A percentile compares a stretch with the other conserved stretches of the same genome.
Evolutionary conservation across 2,797 vertebrate genomes (phyloP).

Genomic region (Coilia nasus): DNA sequence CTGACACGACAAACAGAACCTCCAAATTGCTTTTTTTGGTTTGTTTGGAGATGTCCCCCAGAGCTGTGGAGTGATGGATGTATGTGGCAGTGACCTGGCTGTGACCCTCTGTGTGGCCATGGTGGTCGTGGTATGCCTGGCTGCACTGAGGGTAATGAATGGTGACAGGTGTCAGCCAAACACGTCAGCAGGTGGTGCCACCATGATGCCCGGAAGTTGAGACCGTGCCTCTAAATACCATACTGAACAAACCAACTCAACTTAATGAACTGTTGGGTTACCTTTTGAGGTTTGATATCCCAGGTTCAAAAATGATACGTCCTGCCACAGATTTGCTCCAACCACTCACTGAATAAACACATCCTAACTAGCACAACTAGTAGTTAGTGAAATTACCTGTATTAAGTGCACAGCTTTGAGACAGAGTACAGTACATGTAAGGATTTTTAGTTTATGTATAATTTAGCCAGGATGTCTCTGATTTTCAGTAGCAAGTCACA

Average conservation of each 20-base stretch:
- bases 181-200: not conserved
- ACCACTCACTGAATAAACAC: no score
- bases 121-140: not conserved
- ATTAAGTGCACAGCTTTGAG: no score
- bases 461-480: not conserved
- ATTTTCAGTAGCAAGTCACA: not conserved
- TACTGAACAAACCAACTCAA: no score
- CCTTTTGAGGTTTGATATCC: not conserved
- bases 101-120: not conserved
- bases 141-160: not conserved
- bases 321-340: no score
- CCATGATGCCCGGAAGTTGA: not conserved
- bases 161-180: slow-evolving; percentile 18
- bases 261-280: not conserved
- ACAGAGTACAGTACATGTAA: no score
- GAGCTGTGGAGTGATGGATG: slow-evolving; percentile 1
- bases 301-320: no score
- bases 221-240: not conserved
- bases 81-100: not conserved
- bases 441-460: no score
- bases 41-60: not conserved
- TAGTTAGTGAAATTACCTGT: no score
- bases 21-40: not conserved
- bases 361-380: no score
- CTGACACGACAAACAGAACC: not conserved